Evolutionary conservation across 2,888 invertebrate genomes (phyloP).

Genomic region (Taphrorychus bicolor): DNA sequence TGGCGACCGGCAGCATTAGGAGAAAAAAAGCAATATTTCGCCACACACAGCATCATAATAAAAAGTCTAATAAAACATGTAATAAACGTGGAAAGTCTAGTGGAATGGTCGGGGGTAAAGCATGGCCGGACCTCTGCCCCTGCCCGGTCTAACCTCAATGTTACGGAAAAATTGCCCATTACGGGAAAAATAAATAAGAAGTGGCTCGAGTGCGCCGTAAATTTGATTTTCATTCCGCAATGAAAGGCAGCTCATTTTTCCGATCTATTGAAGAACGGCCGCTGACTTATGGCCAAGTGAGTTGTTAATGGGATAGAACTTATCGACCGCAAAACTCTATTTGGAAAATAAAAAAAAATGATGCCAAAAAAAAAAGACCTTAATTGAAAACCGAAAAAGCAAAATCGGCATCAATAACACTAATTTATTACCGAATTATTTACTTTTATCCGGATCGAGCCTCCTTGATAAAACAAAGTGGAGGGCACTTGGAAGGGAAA

Average conservation of each 20-base stretch:
- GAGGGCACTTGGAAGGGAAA: constrained; percentile 28
- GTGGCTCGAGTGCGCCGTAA: constrained; percentile 37
- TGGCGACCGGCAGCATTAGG: not conserved
- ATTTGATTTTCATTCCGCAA: constrained; percentile 40
- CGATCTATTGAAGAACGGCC: constrained; percentile 20
- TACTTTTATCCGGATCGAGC: constrained; percentile 17
- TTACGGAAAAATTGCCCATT: constrained; percentile 43
- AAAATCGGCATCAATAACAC: constrained; percentile 18
- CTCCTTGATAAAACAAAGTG: constrained; percentile 35
- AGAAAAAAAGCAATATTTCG: not conserved
- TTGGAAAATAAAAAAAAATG: not conserved
- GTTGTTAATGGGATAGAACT: not conserved
- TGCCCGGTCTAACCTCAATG: constrained; percentile 37
- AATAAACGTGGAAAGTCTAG: constrained; percentile 42
- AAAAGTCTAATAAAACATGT: constrained; percentile 43
- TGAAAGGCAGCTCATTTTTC: constrained; percentile 35
- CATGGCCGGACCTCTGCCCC: constrained; percentile 25
- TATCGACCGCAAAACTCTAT: not conserved
- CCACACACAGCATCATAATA: constrained; percentile 35
- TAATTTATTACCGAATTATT: constrained; percentile 34
- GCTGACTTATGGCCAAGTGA: not conserved
- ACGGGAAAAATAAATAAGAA: constrained; percentile 41
- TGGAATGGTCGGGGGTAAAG: constrained; percentile 40
- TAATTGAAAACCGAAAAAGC: not conserved
- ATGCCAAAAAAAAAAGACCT: no score